Conservation (phyloP, 1,140 invertebrate species). For the Diprion similis region DNA sequence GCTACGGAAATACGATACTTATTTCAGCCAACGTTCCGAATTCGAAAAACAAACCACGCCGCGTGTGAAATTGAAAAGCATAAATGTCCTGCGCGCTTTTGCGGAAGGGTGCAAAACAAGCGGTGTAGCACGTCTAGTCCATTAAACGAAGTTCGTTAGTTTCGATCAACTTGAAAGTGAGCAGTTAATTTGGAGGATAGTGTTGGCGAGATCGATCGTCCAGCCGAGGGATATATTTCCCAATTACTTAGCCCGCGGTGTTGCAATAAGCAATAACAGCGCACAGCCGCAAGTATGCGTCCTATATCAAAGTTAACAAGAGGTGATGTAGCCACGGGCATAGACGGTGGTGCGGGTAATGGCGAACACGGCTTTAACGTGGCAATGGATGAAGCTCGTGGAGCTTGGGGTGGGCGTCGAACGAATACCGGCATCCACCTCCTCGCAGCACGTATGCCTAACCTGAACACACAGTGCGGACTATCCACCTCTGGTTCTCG, state of each 20-base stretch:
- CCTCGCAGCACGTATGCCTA: not conserved
- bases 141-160: too few relatives aligned
- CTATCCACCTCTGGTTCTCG: not conserved
- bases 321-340: conserved; percentile 14
- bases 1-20: not conserved
- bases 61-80: too few relatives aligned
- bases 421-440: not conserved
- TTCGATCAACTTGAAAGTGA: not conserved
- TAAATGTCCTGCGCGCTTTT: too few relatives aligned
- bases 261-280: conserved; percentile 10
- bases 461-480: not conserved
- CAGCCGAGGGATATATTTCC: not conserved
- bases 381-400: not conserved
- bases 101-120: too few relatives aligned
- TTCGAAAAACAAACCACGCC: too few relatives aligned
- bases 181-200: conserved; percentile 10
- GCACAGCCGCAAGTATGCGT: conserved; percentile 15
- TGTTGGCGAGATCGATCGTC: conserved; percentile 13
- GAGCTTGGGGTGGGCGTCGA: not conserved
- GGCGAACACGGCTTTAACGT: conserved; percentile 21
- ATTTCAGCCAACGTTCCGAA: too few relatives aligned
- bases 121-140: too few relatives aligned
- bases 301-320: conserved; percentile 38
- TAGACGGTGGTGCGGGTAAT: conserved; percentile 27
- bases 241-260: conserved; percentile 10